These are phyloP conservation scores for Protosalanx chinensis DNA, from an alignment of 2,797 vertebrate genomes.

Conservation along the genomic window DNA sequence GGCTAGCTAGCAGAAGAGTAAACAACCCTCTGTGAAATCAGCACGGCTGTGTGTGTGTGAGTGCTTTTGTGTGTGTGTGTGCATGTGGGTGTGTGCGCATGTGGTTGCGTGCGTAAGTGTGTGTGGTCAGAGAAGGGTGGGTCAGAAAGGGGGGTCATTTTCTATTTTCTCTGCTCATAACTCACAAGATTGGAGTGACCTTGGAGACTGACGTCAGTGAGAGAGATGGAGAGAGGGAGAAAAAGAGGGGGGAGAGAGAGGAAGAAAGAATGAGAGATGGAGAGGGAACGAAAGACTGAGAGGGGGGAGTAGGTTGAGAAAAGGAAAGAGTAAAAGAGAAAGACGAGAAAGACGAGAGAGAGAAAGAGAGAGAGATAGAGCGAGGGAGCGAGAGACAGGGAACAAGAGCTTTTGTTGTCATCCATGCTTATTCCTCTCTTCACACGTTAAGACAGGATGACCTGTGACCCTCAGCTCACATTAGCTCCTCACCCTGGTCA, in stretches of 20 bases:
- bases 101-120: not conserved
- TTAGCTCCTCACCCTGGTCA: not conserved
- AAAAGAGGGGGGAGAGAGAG: not conserved
- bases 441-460: not conserved
- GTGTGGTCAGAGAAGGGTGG: not conserved
- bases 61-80: too few relatives aligned
- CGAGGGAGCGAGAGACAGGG: too few relatives aligned
- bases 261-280: not conserved
- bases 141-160: not conserved
- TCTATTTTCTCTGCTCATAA: constrained; percentile 5
- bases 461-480: not conserved
- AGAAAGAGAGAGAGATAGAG: not conserved
- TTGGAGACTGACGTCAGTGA: not conserved
- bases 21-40: not conserved
- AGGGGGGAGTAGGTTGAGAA: too few relatives aligned
- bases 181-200: constrained; percentile 7
- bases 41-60: too few relatives aligned
- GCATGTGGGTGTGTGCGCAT: too few relatives aligned
- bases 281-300: not conserved
- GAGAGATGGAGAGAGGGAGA: not conserved
- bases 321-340: not conserved
- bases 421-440: not conserved
- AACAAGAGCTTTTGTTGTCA: not conserved
- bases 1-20: not conserved
- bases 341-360: not conserved